These are phyloP conservation scores for Athalia circularis DNA, from an alignment of 2,888 invertebrate species.

Conservation along the genomic window DNA sequence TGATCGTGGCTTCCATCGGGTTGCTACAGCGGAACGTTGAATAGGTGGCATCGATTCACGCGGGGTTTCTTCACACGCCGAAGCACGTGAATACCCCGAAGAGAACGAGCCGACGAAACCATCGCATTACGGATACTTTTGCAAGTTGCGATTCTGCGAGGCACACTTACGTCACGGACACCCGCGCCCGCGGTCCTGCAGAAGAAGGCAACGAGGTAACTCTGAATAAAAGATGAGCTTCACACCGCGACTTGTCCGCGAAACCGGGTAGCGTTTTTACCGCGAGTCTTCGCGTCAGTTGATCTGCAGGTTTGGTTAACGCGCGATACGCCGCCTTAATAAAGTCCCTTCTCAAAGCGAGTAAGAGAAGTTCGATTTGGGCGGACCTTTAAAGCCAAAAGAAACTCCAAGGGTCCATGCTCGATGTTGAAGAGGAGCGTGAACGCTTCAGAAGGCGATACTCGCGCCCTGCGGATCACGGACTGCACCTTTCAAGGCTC, in stretches of 20 bases:
- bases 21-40: no score
- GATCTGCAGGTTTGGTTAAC: neutral
- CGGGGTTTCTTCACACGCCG: conserved; percentile 4
- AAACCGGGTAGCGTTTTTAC: conserved; percentile 28
- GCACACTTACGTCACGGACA: conserved; percentile 32
- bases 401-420: conserved; percentile 38
- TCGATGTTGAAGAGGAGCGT: conserved; percentile 9
- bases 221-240: conserved; percentile 44
- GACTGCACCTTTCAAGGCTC: neutral
- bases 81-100: neutral
- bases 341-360: conserved; percentile 40
- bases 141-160: neutral
- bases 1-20: neutral
- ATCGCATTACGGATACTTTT: neutral
- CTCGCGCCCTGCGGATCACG: neutral
- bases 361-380: conserved; percentile 18
- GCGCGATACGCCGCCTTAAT: conserved; percentile 41
- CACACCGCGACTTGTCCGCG: conserved; percentile 70
- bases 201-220: conserved; percentile 21
- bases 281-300: neutral
- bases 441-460: neutral
- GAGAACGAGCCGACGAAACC: neutral
- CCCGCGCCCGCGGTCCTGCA: neutral
- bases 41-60: neutral
- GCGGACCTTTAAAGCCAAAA: conserved; percentile 16